phyloP scores from a whole-genome alignment of 2,797 vertebrate genomes.

The Kryptopterus vitreolus region DNA sequence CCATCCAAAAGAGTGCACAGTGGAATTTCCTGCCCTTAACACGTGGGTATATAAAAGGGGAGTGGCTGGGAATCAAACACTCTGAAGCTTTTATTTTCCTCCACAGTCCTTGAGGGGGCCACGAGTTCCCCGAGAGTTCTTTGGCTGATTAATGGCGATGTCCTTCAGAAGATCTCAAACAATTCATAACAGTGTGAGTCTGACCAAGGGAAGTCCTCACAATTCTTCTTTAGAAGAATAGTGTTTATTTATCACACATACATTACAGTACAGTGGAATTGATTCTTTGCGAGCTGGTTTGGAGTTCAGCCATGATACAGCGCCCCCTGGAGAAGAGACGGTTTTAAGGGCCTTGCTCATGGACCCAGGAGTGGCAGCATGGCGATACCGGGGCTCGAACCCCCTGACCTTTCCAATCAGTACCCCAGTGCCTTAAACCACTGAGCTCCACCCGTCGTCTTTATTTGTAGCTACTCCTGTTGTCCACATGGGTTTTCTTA shows the following conservation, averaged over 20 bases:
- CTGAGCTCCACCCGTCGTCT: too few relatives aligned
- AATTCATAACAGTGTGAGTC: not conserved
- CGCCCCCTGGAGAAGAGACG: too few relatives aligned
- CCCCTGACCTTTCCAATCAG: too few relatives aligned
- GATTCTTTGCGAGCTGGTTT: too few relatives aligned
- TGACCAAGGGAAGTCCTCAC: not conserved
- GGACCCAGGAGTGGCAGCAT: too few relatives aligned
- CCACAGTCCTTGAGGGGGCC: not conserved
- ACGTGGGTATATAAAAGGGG: constrained; percentile 8
- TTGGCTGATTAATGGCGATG: not conserved
- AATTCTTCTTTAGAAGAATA: not conserved
- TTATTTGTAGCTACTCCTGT: not conserved
- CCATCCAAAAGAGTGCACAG: constrained; percentile 37
- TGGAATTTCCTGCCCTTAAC: constrained; percentile 44
- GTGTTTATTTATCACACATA: not conserved
- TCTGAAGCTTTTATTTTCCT: not conserved
- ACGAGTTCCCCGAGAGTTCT: not conserved
- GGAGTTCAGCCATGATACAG: too few relatives aligned
- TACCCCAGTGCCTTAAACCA: too few relatives aligned
- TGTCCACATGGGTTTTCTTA: not conserved
- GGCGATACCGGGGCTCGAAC: too few relatives aligned
- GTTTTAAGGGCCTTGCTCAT: too few relatives aligned
- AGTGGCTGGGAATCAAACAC: constrained; percentile 5
- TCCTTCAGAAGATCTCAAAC: not conserved
- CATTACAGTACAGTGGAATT: too few relatives aligned